Percentiles rank a stretch among this genome's conserved stretches.
phyloP scores from a whole-genome alignment of 2,113 vertebrate species.

The Benitochromis conjunctus region DNA sequence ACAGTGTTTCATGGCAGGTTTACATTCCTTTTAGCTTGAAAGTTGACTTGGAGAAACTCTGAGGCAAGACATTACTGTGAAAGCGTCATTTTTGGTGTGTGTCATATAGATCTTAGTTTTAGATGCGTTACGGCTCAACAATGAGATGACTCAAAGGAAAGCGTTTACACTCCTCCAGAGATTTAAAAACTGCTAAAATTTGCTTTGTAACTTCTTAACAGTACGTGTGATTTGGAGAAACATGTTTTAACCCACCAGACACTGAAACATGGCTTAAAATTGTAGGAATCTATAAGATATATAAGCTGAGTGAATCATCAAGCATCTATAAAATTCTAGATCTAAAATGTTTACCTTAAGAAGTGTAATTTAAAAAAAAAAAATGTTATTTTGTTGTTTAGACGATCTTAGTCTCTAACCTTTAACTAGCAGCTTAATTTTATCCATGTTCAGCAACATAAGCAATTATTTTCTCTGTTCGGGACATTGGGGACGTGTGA shows the following conservation, averaged over 20 bases:
- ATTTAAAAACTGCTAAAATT: neutral
- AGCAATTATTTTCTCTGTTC: neutral
- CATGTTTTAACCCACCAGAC: neutral
- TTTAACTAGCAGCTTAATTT: neutral
- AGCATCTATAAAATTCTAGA: neutral
- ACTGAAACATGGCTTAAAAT: neutral
- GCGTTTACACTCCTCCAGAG: neutral
- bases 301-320: neutral
- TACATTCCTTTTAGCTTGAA: neutral
- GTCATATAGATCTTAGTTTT: neutral
- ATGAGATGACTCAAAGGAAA: neutral
- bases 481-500: neutral
- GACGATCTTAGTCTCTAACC: neutral
- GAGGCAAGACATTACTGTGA: neutral
- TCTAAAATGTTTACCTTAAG: neutral
- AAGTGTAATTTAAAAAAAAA: neutral
- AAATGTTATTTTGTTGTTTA: neutral
- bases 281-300: neutral
- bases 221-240: neutral
- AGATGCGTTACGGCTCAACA: neutral
- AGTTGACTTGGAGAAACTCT: neutral
- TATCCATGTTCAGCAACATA: neutral
- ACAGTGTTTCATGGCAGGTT: neutral
- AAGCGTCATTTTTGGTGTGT: neutral
- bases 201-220: neutral